Conservation (phyloP, 2,113 vertebrate genomes). For the Ailurus styani region DNA sequence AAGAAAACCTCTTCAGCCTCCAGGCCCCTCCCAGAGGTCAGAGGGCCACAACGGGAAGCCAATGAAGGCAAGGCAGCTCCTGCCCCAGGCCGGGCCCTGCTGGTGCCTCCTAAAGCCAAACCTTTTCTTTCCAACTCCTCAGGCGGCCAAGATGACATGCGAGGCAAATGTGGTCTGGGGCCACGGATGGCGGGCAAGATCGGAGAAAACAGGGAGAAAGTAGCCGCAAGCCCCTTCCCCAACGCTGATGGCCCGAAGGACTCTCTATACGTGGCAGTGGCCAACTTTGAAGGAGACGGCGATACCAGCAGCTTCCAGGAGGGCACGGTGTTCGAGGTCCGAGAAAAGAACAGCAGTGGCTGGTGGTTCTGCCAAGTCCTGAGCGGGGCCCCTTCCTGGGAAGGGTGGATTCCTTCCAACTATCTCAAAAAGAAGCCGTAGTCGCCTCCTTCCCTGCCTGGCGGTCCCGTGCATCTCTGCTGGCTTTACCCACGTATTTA, state of each 20-base stretch:
- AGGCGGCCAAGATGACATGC: conserved; percentile 84
- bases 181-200: conserved; percentile 84
- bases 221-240: conserved; percentile 70
- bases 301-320: conserved; percentile 94
- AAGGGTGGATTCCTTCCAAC: conserved; percentile 99
- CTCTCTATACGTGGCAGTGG: conserved; percentile 93
- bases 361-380: conserved; percentile 99
- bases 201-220: conserved; percentile 82
- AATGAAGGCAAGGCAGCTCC: conserved; percentile 78
- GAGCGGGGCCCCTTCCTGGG: conserved; percentile 84
- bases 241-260: conserved; percentile 81
- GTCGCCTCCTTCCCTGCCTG: neutral
- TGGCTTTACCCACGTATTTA: conserved; percentile 82
- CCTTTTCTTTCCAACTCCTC: conserved; percentile 78
- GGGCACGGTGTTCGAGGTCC: conserved; percentile 94
- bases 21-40: conserved; percentile 78
- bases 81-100: conserved; percentile 84
- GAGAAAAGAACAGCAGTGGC: conserved; percentile 92
- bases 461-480: conserved; percentile 32
- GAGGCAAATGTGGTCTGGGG: conserved; percentile 80
- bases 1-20: conserved; percentile 85
- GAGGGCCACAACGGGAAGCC: conserved; percentile 78
- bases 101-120: conserved; percentile 93
- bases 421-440: conserved; percentile 97
- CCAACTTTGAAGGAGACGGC: conserved; percentile 95